Percentiles rank a stretch among this genome's conserved stretches.
Conservation (phyloP, 2,797 vertebrate genomes). For the Poeciliopsis turneri region DNA sequence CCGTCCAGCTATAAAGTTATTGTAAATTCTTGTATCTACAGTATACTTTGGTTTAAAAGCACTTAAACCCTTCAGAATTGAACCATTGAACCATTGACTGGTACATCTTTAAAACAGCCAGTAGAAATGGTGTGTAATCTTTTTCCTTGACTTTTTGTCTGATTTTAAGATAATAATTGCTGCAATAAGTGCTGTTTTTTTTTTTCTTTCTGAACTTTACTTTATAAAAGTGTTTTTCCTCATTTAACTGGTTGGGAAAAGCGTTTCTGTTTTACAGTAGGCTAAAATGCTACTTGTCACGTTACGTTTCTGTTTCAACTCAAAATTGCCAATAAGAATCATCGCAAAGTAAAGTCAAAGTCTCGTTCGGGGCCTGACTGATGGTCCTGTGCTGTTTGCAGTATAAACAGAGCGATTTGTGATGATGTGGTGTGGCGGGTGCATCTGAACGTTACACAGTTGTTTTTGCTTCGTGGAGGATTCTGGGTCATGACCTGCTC, state of each 20-base stretch:
- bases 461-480: slow-evolving; percentile 17
- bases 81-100: background rate
- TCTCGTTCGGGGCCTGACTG: background rate
- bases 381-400: background rate
- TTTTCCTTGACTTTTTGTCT: background rate
- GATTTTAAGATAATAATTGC: background rate
- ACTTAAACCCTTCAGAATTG: background rate
- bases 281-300: background rate
- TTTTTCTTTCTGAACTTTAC: too few relatives aligned
- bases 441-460: background rate
- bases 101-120: background rate
- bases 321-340: background rate
- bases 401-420: background rate
- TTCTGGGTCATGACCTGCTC: slow-evolving; percentile 4
- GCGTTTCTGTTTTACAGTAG: background rate
- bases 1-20: background rate
- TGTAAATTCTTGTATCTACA: background rate
- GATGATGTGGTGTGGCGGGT: background rate
- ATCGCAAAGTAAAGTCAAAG: background rate
- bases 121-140: background rate
- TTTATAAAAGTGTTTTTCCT: too few relatives aligned
- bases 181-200: background rate
- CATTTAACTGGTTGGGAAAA: background rate
- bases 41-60: background rate
- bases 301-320: background rate